Percentiles rank a stretch among this genome's conserved stretches.
These are phyloP conservation scores for Lithosia quadra DNA, from an alignment of 2,888 invertebrate species.

Conservation along the genomic window DNA sequence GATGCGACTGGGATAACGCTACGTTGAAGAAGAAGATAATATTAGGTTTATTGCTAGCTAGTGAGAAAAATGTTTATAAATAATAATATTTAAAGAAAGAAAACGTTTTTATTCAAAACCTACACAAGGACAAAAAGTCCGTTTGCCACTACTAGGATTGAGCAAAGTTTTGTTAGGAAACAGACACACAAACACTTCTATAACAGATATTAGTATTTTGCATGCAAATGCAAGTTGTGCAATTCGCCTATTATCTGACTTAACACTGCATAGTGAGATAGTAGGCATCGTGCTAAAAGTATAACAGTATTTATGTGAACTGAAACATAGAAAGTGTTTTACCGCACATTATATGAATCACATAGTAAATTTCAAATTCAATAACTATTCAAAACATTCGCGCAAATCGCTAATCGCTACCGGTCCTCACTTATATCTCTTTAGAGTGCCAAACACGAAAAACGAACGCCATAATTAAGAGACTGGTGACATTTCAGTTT, in stretches of 20 bases:
- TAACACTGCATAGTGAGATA: too few species aligned
- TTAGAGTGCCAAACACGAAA: conserved; percentile 18
- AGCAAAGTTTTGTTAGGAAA: not conserved
- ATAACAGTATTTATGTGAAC: not conserved
- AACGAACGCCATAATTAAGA: conserved; percentile 38
- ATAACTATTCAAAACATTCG: not conserved
- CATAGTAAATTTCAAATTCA: not conserved
- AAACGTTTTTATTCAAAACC: too few species aligned
- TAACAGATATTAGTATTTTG: too few species aligned
- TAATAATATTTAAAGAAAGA: too few species aligned
- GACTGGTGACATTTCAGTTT: conserved; percentile 22
- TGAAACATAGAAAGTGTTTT: not conserved
- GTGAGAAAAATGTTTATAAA: too few species aligned
- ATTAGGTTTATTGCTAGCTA: not conserved
- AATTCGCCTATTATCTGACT: too few species aligned
- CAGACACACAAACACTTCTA: not conserved
- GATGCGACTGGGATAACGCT: too few species aligned
- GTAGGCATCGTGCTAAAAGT: too few species aligned
- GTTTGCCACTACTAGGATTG: not conserved
- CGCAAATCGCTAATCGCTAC: conserved; percentile 2
- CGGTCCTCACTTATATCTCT: conserved; percentile 13
- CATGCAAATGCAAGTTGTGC: too few species aligned
- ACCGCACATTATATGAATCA: too few species aligned
- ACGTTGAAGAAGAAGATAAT: too few species aligned
- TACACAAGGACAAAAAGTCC: too few species aligned